A percentile compares a stretch with the other conserved stretches of the same genome.
Conservation (phyloP, 1,140 invertebrate species). For the Coptotermes formosanus region DNA sequence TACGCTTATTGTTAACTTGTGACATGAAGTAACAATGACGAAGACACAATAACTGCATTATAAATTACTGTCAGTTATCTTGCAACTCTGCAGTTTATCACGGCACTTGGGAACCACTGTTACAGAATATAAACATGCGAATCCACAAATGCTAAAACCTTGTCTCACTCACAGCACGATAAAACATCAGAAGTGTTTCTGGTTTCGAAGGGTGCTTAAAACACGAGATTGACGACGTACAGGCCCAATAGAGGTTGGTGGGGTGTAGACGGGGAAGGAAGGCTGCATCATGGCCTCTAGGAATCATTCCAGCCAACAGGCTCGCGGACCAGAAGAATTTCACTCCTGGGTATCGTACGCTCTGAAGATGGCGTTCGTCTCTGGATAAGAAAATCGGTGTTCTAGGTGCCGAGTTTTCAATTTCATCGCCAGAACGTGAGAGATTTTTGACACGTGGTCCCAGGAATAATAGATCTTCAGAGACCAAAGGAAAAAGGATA, state of each 20-base stretch:
- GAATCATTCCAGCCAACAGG: background rate
- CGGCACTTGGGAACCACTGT: background rate
- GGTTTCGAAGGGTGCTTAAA: background rate
- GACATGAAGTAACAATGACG: too few relatives aligned
- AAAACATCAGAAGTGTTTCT: background rate
- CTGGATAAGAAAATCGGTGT: conserved; percentile 10
- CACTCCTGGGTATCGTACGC: conserved; percentile 28
- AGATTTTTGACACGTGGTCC: conserved; percentile 30
- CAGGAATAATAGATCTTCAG: conserved; percentile 27
- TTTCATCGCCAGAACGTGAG: conserved; percentile 23
- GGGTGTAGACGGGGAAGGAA: background rate
- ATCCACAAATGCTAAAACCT: background rate
- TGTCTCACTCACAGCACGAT: background rate
- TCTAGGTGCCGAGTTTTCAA: conserved; percentile 29
- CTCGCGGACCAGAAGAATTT: background rate
- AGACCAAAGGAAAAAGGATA: background rate
- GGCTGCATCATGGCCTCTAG: background rate
- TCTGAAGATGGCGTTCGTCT: background rate
- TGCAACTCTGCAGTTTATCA: too few relatives aligned
- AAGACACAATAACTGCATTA: too few relatives aligned
- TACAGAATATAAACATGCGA: background rate
- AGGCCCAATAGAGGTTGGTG: background rate
- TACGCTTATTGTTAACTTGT: too few relatives aligned
- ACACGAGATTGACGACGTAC: background rate
- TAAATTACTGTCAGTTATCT: too few relatives aligned